A percentile compares a stretch with the other conserved stretches of the same genome.
Evolutionary conservation across 2,113 vertebrate genomes (phyloP).

Genomic region (Cromileptes altivelis): DNA sequence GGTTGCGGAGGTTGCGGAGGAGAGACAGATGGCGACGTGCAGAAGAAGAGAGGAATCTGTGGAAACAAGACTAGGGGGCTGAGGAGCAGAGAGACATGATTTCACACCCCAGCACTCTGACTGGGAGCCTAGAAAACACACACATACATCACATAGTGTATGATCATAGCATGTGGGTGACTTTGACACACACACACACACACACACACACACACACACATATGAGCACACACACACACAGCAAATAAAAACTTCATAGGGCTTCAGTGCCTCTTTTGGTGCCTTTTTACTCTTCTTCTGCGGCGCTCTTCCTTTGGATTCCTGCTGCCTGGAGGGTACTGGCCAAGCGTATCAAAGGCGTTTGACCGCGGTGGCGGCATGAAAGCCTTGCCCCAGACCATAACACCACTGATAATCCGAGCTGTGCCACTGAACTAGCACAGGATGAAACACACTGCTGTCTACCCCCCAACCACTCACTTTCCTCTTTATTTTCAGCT

Average conservation of each 20-base stretch:
- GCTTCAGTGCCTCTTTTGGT: conserved; percentile 55
- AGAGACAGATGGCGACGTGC: conserved; percentile 66
- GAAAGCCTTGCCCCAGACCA: conserved; percentile 74
- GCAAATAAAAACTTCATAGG: conserved; percentile 48
- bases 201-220: neutral
- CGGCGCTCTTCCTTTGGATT: conserved; percentile 61
- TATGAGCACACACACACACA: conserved; percentile 5
- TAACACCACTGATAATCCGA: conserved; percentile 72
- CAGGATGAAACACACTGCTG: conserved; percentile 61
- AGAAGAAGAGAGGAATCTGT: conserved; percentile 46
- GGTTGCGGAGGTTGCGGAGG: conserved; percentile 49
- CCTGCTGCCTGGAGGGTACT: conserved; percentile 51
- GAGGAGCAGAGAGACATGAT: conserved; percentile 48
- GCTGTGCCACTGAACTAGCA: conserved; percentile 66
- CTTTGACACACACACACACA: conserved; percentile 51
- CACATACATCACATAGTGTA: conserved; percentile 40
- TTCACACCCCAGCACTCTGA: conserved; percentile 63
- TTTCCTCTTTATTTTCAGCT: conserved; percentile 43
- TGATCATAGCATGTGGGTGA: conserved; percentile 63
- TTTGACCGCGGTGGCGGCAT: conserved; percentile 76
- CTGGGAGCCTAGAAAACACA: conserved; percentile 38
- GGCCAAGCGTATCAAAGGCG: conserved; percentile 77
- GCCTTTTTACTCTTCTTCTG: conserved; percentile 54
- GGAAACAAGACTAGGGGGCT: conserved; percentile 45
- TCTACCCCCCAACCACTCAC: conserved; percentile 32